These are phyloP conservation scores for Phycodurus eques DNA, from an alignment of 2,113 vertebrate species.

Conservation along the genomic window DNA sequence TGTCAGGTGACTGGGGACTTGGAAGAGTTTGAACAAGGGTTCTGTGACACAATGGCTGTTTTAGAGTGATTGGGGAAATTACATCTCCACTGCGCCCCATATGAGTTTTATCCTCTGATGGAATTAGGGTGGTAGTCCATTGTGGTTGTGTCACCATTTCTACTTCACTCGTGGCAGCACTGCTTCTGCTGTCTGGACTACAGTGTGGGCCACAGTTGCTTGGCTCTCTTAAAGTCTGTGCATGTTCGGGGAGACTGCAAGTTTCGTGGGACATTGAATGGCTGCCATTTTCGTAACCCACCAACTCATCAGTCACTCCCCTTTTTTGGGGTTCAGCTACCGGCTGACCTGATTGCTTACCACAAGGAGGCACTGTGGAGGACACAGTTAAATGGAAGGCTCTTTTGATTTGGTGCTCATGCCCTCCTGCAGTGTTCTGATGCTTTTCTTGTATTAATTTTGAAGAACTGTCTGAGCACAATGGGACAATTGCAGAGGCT, in stretches of 20 bases:
- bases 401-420: constrained; percentile 39
- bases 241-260: constrained; percentile 79
- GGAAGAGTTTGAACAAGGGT: constrained; percentile 70
- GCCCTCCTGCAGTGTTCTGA: constrained; percentile 12
- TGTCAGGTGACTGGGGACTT: constrained; percentile 66
- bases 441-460: constrained; percentile 32
- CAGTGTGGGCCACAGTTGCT: constrained; percentile 72
- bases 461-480: constrained; percentile 44
- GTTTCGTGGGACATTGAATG: constrained; percentile 83
- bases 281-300: constrained; percentile 85
- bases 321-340: constrained; percentile 74
- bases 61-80: constrained; percentile 23
- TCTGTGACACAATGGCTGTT: constrained; percentile 82
- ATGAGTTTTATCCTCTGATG: constrained; percentile 23
- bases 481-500: constrained; percentile 66
- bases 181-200: constrained; percentile 42
- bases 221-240: constrained; percentile 82
- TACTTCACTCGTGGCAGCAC: constrained; percentile 37
- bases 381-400: constrained; percentile 35
- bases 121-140: constrained; percentile 27
- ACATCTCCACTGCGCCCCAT: constrained; percentile 31
- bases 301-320: constrained; percentile 38
- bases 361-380: constrained; percentile 27
- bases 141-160: constrained; percentile 14
- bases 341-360: constrained; percentile 68